These are phyloP conservation scores for Indri indri DNA, from an alignment of 2,113 vertebrate genomes.

Conservation along the genomic window DNA sequence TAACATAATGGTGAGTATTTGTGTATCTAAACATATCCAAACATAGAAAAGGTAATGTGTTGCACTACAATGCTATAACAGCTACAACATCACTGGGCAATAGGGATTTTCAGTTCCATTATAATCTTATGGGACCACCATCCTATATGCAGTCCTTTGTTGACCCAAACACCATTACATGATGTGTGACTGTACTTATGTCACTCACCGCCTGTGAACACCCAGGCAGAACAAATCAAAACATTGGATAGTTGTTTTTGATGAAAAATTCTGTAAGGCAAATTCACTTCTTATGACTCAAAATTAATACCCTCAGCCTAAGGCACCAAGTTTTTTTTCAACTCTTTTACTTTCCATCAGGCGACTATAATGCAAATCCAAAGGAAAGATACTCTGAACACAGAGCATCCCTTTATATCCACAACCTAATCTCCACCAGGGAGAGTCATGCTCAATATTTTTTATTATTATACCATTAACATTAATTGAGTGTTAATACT, in stretches of 20 bases:
- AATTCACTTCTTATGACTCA: slow-evolving; percentile 17
- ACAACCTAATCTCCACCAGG: background rate
- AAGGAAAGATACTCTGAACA: slow-evolving; percentile 52
- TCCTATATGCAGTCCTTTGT: background rate
- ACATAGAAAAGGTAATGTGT: background rate
- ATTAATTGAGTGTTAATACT: slow-evolving; percentile 77
- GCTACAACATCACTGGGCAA: background rate
- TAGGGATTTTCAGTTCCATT: background rate
- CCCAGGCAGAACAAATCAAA: background rate
- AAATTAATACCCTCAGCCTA: slow-evolving; percentile 15
- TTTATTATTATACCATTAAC: slow-evolving; percentile 75
- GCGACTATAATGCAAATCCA: slow-evolving; percentile 32
- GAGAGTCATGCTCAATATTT: slow-evolving; percentile 57
- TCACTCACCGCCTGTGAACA: background rate
- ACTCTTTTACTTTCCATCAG: slow-evolving; percentile 14
- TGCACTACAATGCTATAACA: background rate
- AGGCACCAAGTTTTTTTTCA: slow-evolving; percentile 8
- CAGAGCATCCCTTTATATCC: slow-evolving; percentile 46
- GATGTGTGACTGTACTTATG: background rate
- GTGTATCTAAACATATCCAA: background rate
- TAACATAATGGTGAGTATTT: background rate
- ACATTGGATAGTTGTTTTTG: background rate
- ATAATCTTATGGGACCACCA: background rate
- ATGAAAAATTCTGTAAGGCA: background rate
- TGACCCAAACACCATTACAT: background rate